These are phyloP conservation scores for Pipistrellus pygmaeus DNA, from an alignment of 2,797 vertebrate species.

Conservation along the genomic window DNA sequence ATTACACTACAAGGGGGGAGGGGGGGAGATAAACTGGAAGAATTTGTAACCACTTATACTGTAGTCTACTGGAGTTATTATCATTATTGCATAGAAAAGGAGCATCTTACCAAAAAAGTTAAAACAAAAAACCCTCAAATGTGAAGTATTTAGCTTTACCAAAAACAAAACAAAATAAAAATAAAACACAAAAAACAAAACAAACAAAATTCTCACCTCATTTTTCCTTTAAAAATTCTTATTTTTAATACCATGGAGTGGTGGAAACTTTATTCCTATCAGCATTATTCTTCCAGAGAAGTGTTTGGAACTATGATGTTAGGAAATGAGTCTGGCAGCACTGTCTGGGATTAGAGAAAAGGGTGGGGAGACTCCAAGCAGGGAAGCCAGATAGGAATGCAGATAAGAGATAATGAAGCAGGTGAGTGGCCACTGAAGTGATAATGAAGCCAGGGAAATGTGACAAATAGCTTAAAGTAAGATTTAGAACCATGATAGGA, in stretches of 20 bases:
- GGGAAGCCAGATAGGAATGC: neutral
- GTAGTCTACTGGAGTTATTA: neutral
- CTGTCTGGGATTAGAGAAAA: neutral
- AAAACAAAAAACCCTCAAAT: neutral
- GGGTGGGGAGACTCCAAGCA: neutral
- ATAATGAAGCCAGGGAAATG: neutral
- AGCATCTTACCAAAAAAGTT: neutral
- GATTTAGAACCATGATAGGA: neutral
- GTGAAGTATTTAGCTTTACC: neutral
- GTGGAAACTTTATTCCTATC: neutral
- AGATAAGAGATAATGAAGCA: neutral
- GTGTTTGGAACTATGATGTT: neutral
- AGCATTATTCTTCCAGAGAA: neutral
- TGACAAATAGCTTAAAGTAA: neutral
- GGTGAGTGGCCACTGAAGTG: neutral
- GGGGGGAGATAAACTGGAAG: neutral
- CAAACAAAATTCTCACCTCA: neutral
- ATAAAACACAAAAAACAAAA: neutral
- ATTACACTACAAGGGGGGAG: neutral
- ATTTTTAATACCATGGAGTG: neutral
- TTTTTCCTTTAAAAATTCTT: neutral
- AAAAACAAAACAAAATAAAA: too few species aligned
- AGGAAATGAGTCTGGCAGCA: neutral
- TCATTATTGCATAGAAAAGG: slow-evolving; percentile 32
- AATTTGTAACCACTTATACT: neutral